Conservation (phyloP, 2,797 vertebrate species). For the Lepilemur ruficaudatus region DNA sequence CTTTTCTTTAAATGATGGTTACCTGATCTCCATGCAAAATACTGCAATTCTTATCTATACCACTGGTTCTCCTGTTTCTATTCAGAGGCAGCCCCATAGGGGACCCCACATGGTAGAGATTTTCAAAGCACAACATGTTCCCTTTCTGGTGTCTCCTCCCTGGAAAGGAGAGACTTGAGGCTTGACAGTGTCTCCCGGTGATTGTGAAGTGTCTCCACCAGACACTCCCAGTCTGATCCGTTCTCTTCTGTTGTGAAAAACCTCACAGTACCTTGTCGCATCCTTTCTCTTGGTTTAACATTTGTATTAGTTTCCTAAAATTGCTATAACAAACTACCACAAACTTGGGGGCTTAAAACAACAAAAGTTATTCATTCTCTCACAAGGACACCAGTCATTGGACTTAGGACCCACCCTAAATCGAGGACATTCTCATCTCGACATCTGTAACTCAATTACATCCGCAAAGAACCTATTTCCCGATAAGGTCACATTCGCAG, state of each 20-base stretch:
- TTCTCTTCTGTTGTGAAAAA: not conserved
- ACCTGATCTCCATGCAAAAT: not conserved
- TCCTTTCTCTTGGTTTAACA: not conserved
- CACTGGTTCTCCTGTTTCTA: not conserved
- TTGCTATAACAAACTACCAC: not conserved
- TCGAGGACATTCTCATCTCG: not conserved
- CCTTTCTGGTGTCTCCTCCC: not conserved
- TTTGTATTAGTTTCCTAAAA: not conserved
- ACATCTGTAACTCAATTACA: not conserved
- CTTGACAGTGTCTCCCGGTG: not conserved
- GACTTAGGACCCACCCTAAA: not conserved
- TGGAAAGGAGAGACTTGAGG: not conserved
- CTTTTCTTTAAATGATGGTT: not conserved
- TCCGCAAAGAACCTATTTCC: not conserved
- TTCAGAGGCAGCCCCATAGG: not conserved
- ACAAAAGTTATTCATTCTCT: not conserved
- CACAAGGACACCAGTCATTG: not conserved
- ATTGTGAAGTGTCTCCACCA: not conserved
- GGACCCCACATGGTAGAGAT: not conserved
- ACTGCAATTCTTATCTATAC: not conserved
- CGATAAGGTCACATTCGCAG: not conserved
- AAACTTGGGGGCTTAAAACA: not conserved
- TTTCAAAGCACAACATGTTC: not conserved
- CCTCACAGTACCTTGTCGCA: not conserved
- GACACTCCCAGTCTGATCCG: not conserved